A percentile compares a stretch with the other conserved stretches of the same genome.
phyloP scores from a whole-genome alignment of 2,113 vertebrate genomes.

The Oncorhynchus masou region DNA sequence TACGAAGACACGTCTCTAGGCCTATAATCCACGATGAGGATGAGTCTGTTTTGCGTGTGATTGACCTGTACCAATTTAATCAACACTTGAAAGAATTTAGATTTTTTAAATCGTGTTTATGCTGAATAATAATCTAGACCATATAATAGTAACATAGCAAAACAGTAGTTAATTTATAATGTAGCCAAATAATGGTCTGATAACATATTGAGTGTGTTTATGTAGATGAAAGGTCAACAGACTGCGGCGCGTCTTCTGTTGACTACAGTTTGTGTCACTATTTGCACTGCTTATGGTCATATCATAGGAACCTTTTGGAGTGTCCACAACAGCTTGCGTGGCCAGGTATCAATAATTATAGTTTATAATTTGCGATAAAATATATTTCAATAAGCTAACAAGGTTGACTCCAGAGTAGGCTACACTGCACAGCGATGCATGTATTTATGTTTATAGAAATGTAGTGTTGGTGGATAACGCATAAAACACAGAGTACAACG shows the following conservation, averaged over 20 bases:
- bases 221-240: conserved; percentile 39
- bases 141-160: background rate
- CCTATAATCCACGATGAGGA: no score
- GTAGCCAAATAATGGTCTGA: background rate
- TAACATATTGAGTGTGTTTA: conserved; percentile 5
- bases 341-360: background rate
- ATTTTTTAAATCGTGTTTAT: no score
- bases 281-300: background rate
- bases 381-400: no score
- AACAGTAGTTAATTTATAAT: background rate
- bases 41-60: no score
- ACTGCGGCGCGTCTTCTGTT: background rate
- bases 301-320: background rate
- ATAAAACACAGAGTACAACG: background rate
- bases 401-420: background rate
- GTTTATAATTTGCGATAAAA: background rate
- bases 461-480: background rate
- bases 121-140: no score
- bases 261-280: background rate
- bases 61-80: no score
- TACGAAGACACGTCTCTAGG: no score
- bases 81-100: no score
- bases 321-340: background rate
- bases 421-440: background rate
- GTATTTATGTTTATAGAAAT: background rate